Evolutionary conservation across 2,797 vertebrate species (phyloP).

Genomic region (Sibirionetta formosa): DNA sequence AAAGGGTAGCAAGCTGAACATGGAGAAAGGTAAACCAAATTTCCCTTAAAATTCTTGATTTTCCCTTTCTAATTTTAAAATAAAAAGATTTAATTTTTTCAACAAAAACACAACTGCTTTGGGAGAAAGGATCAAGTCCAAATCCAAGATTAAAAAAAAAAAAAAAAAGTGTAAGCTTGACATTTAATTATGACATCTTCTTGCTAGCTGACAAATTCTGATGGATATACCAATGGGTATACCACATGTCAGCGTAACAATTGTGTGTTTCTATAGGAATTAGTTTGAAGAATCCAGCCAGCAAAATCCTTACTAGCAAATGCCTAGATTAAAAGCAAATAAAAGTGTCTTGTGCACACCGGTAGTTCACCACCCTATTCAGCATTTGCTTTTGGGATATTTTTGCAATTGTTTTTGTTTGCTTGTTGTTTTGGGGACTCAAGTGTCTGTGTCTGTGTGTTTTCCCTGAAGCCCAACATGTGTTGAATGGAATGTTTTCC

Average conservation of each 20-base stretch:
- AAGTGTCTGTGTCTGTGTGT: neutral
- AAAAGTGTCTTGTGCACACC: neutral
- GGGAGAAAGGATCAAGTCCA: neutral
- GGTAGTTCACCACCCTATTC: neutral
- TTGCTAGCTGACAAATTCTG: neutral
- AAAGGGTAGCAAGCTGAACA: neutral
- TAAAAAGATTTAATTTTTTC: neutral
- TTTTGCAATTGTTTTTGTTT: neutral
- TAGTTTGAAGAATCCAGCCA: neutral
- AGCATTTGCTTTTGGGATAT: neutral
- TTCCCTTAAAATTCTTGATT: neutral
- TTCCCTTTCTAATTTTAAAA: neutral
- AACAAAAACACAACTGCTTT: neutral
- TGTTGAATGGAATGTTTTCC: neutral
- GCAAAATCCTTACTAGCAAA: neutral
- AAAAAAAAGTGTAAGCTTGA: rapidly evolving
- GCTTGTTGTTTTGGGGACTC: neutral
- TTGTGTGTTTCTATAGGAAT: neutral
- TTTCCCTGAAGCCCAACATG: neutral
- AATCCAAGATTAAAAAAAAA: neutral
- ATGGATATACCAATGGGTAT: neutral
- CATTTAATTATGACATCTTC: neutral
- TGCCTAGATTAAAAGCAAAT: neutral
- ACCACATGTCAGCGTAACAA: neutral
- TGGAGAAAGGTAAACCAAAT: neutral